Base-by-base conservation (phyloP, 2,888 invertebrate genomes). In the Aleiodes leptofemur region DNA sequence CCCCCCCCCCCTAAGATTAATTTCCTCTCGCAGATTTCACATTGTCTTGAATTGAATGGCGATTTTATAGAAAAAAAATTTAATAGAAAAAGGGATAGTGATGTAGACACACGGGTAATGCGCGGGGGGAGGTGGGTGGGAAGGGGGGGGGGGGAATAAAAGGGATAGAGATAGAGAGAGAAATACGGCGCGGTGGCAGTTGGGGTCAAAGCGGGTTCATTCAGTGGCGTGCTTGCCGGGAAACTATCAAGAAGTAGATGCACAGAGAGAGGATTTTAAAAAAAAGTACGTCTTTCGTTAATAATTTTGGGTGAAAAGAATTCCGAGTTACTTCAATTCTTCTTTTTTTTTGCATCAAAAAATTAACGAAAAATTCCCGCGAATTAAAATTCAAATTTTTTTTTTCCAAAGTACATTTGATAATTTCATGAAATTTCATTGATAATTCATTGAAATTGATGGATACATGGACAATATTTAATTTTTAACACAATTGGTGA, bases 191-290 rank as follows among this genome's bases (percentile, higher is more conserved):
- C 70, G 61, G 72, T 69, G 57, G 69, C 48, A 38, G 77, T 57
- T 74, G 71, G 80, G 81, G 84, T 81, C 82, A 83, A 79, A 83
- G 81, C 77, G 83, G 82, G 86, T 87, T 87, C 87, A 87, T 87
- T 86, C 84, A 85, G 84, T 83, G 81, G 82, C 79, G 81, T 79
- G 79, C 76, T 82, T 73, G 76, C 79, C 79, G 80, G 78, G 76
- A 78, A 78, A 74, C 76, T 74, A 34, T 51, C 38, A 51, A 72
- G 50, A 72, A 29, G 64, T 51, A 13, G 34, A 34, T 14, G 6
- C 48, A 72, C 50, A 14, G 57, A 57, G 70, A 38, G n/a, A n/a
- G n/a, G n/a, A n/a, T n/a, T n/a, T n/a, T n/a, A 11, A 31, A 23
- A 51, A 23, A 23, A 23, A 23, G 23, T n/a, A 38, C 14, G 31